Conservation (phyloP, 2,113 vertebrate species). For the Anolis carolinensis region DNA sequence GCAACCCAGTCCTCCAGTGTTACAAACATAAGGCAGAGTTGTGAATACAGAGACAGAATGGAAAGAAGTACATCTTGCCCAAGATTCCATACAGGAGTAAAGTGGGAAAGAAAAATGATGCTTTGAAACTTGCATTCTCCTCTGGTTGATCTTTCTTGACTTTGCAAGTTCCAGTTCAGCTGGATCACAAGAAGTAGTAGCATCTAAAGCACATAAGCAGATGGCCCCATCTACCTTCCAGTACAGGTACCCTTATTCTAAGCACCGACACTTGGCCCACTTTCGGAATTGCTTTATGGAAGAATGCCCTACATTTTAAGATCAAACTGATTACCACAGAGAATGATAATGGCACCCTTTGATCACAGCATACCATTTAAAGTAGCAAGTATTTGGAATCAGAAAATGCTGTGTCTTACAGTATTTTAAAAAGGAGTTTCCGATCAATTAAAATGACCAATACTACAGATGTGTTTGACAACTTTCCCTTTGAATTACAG, state of each 20-base stretch:
- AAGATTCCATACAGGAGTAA: too few species aligned
- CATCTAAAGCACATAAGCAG: neutral
- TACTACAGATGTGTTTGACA: neutral
- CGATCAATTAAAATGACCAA: neutral
- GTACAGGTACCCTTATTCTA: neutral
- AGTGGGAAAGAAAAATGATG: neutral
- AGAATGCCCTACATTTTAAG: neutral
- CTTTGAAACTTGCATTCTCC: neutral
- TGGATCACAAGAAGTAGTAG: neutral
- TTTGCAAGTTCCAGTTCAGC: neutral
- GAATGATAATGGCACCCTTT: neutral
- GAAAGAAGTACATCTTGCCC: neutral
- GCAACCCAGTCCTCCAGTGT: neutral
- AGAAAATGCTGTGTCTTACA: too few species aligned
- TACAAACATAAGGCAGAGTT: neutral
- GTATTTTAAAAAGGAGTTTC: neutral
- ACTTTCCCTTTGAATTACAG: neutral
- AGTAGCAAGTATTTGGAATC: neutral
- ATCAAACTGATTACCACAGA: neutral
- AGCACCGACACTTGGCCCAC: too few species aligned
- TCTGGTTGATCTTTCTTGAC: neutral
- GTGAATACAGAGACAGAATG: neutral
- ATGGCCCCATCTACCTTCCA: neutral
- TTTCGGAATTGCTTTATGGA: neutral
- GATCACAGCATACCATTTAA: neutral